Base-by-base conservation (phyloP, 2,797 vertebrate species). In the Sphaeramia orbicularis region DNA sequence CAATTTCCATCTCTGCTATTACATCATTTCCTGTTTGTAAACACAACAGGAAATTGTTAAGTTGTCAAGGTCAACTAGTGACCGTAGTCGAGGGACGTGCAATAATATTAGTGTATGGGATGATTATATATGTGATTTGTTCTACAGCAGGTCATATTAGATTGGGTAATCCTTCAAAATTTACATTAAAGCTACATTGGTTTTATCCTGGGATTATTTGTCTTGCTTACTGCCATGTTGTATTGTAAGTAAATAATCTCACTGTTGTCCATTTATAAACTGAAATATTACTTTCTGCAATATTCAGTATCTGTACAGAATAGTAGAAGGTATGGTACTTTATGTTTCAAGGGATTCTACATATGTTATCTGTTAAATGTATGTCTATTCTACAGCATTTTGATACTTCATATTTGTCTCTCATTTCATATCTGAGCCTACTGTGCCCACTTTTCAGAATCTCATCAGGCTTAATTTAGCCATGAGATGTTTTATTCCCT, bases 11-110 rank as follows among this genome's bases (percentile, higher is more conserved):
- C 59, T 71, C 49, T 81, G 74, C 67, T 63, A 80, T 86, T 78
- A 74, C 80, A 88, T 92, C 52, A 88, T 90, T 89, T 92, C 89
- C 85, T 85, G 80, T 86, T 82, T 61, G 79, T 88, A 79, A 86
- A 89, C 80, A 81, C 1, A 7, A 57, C 53, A 65, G 76, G 56
- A 68, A 55, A 69, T 49, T 40, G 49, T 30, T 49, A 43, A 53
- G 44, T 72, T 14, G 49, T 71, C 70, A 83, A 86, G 81, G 85
- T 88, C 78, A 81, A 44, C 50, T 58, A 30, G 24, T 75, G 38
- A 76, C 44, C 2, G 41, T 40, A 30, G 66, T 36, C 16, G 21
- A 16, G 32, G 42, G 64, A 7, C 36, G 14, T 1, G 40, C 12
- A 14, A 0, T 0, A 2, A n/a, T 13, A 30, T 32, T 16, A 44